A percentile compares a stretch with the other conserved stretches of the same genome.
phyloP scores from a whole-genome alignment of 2,113 vertebrate species.

The Pao palembangensis region DNA sequence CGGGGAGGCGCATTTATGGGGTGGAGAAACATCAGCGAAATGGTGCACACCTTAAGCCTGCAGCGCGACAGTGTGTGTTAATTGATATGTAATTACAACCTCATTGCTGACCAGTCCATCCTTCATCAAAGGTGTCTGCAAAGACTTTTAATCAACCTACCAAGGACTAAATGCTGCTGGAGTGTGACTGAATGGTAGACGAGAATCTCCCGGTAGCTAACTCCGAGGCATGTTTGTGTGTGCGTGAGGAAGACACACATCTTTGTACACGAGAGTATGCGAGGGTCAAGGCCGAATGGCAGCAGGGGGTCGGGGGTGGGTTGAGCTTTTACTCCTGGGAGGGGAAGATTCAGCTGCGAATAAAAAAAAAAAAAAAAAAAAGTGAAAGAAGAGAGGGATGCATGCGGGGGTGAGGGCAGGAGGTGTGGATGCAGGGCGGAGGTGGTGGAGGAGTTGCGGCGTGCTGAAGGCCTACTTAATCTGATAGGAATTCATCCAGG shows the following conservation, averaged over 20 bases:
- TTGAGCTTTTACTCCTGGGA: constrained; percentile 5
- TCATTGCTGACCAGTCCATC: constrained; percentile 20
- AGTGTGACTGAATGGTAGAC: constrained; percentile 21
- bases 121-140: constrained; percentile 25
- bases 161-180: constrained; percentile 38
- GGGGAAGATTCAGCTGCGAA: not conserved
- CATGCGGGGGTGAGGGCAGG: not conserved
- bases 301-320: not conserved
- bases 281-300: constrained; percentile 20
- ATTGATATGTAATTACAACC: constrained; percentile 1
- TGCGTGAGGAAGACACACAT: not conserved
- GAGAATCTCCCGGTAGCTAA: constrained; percentile 17
- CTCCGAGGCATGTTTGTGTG: constrained; percentile 14
- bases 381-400: not conserved
- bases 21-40: not conserved
- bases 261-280: not conserved
- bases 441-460: constrained; percentile 1
- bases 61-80: not conserved
- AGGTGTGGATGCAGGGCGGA: constrained; percentile 2
- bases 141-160: constrained; percentile 17
- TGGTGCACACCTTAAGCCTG: constrained; percentile 5
- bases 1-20: constrained; percentile 17
- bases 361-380: not conserved
- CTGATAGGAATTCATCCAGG: constrained; percentile 59
- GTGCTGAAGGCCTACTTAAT: constrained; percentile 40